Evolutionary conservation across 2,113 vertebrate species (phyloP), one percentile per base, ranked within the genome.

Genomic region (Melanerpes aurifrons): DNA sequence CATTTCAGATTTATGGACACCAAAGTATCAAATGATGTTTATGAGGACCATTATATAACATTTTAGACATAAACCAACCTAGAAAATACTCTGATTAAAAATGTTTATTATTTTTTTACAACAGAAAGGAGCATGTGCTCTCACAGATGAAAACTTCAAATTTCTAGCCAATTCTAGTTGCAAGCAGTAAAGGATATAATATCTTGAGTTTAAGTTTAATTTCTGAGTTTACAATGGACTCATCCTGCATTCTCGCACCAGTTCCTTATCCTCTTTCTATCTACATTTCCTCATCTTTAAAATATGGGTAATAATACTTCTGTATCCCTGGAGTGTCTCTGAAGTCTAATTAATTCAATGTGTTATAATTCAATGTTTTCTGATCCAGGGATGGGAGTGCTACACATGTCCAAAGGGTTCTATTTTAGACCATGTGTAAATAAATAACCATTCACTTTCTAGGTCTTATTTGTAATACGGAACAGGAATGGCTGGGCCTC

Each of bases 241-340:
- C 82, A 88, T 93, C 22, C 63, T 88, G 29, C 0, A 0, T 88
- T 93, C 87, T 93, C 73, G 86, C 70, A 81, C 45, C 19, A 92
- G 80, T 56, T 74, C 50, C 63, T 82, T 90, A 84, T 81, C 67
- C 73, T 88, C 58, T 78, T 77, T 91, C 85, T 86, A 86, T 86
- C 76, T 94, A 58, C 73, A 91, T 95, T 94, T 92, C 73, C 72
- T 95, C 96, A 95, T 96, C 90, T 92, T 88, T 95, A 94, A 95
- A 96, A 96, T 95, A 95, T 95, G 94, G 86, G 18, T 94, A 90
- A 94, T 94, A 95, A 91, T 90, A 92, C 24, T 94, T 89, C 76
- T 78, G 76, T 64, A 67, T 94, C 93, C 90, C 91, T 88, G 21
- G 87, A 91, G 93, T 70, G 76, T 72, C 91, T 95, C 91, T 93